Evolutionary conservation across 2,113 vertebrate genomes (phyloP).

Genomic region (Semnopithecus entellus): DNA sequence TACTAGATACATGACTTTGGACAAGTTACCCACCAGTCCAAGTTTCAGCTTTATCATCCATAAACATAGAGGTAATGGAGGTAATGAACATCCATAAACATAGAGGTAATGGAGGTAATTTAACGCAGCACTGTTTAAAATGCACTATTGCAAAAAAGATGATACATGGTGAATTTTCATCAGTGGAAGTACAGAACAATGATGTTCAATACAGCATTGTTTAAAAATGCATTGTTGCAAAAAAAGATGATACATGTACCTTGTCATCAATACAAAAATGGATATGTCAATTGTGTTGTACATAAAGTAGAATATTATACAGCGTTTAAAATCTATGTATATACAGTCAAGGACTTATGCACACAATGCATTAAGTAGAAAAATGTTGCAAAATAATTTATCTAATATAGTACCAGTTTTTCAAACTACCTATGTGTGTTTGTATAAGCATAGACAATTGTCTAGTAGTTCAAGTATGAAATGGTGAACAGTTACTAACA

Average conservation of each 20-base stretch:
- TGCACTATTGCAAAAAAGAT: not conserved
- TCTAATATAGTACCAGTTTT: not conserved
- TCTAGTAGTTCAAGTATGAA: not conserved
- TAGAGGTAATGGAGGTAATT: not conserved
- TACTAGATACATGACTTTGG: not conserved
- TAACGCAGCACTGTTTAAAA: not conserved
- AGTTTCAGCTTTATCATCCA: not conserved
- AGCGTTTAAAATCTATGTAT: not conserved
- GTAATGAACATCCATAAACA: not conserved
- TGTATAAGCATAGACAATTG: not conserved
- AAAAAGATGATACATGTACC: too few species aligned
- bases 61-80: not conserved
- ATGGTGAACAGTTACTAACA: not conserved
- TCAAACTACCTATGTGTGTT: not conserved
- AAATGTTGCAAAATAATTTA: not conserved
- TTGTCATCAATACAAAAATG: not conserved
- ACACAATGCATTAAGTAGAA: not conserved
- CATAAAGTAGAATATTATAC: not conserved
- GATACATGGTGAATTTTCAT: not conserved
- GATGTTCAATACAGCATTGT: too few species aligned
- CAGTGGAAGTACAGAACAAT: not conserved
- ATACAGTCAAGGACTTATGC: not conserved
- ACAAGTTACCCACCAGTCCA: not conserved
- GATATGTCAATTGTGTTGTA: not conserved
- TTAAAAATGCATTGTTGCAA: too few species aligned